Evolutionary conservation across 2,888 invertebrate genomes (phyloP), one percentile per base, ranked within the genome.

Genomic region (Lasioglossum figueresi): DNA sequence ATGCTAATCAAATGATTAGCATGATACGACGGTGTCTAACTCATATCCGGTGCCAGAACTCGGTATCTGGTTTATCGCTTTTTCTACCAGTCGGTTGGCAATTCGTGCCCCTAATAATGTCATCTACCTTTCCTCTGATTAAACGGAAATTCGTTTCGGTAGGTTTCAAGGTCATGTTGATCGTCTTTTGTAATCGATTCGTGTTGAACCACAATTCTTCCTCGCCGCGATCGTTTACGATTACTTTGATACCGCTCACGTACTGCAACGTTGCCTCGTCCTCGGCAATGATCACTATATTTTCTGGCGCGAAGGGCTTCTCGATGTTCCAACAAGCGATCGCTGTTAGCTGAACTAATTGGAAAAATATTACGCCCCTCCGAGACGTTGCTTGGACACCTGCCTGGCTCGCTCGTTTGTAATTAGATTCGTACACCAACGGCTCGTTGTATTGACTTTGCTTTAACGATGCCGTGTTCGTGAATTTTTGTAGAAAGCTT

Each of bases 241-340:
- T 90, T 63, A 95, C 93, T 88, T 95, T 95, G 75, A 95, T 94
- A 63, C 95, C 94, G 78, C 95, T 95, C 84, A 95, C 92, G 91
- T 95, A 95, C 87, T 95, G 95, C 59, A 95, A 89, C 31, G 87
- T 90, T 75, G 88, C 90, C 80, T 92, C 93, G 83, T 95, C 94
- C 84, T 93, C 92, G 4, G 92, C 93, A 45, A 95, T 81, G 71
- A 92, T 88, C 43, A 93, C 94, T 68, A 95, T 90, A 89, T 95
- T 94, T 52, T 95, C 93, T 8, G 93, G 91, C 12, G 87, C 90
- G 84, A 95, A 95, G 45, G 95, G 94, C 77, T 91, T 92, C 86
- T 93, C 93, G 78, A 95, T 95, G 91, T 95, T 95, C 94, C 95
- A 95, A 86, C 95, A 95, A 43, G 94, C 95, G 37, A 95, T 86